Conservation (phyloP, 2,797 vertebrate genomes). For the Masticophis lateralis region DNA sequence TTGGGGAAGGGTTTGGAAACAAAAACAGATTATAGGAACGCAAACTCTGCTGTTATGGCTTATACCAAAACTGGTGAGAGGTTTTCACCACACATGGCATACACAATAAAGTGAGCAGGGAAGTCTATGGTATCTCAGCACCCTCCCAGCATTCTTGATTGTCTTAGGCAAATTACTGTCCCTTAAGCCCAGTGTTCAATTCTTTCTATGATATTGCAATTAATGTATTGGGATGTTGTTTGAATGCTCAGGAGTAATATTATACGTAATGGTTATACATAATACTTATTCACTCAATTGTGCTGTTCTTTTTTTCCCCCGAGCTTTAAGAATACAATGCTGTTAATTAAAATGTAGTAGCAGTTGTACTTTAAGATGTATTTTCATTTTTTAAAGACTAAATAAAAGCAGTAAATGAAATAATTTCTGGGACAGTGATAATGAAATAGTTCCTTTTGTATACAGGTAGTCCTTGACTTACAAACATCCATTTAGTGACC, state of each 20-base stretch:
- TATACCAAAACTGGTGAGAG: background rate
- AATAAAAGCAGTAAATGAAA: background rate
- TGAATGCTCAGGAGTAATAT: background rate
- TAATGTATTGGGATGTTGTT: background rate
- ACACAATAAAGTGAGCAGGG: background rate
- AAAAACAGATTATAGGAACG: background rate
- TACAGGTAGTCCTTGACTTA: too few relatives aligned
- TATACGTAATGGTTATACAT: background rate
- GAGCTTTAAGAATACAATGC: conserved; percentile 2
- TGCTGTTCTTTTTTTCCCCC: conserved; percentile 2
- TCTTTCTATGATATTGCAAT: background rate
- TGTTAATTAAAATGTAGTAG: conserved; percentile 3
- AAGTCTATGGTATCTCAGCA: background rate
- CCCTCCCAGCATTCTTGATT: background rate
- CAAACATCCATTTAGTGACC: too few relatives aligned
- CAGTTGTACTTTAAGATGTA: background rate
- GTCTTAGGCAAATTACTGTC: background rate
- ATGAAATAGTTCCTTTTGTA: background rate
- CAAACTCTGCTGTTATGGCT: background rate
- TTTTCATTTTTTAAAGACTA: background rate
- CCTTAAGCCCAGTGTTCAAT: background rate
- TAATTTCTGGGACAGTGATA: background rate
- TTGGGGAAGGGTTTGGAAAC: background rate
- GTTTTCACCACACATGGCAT: background rate
- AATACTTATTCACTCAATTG: background rate